Base-by-base conservation (phyloP, 2,797 vertebrate species). In the Sebastiscus tertius region DNA sequence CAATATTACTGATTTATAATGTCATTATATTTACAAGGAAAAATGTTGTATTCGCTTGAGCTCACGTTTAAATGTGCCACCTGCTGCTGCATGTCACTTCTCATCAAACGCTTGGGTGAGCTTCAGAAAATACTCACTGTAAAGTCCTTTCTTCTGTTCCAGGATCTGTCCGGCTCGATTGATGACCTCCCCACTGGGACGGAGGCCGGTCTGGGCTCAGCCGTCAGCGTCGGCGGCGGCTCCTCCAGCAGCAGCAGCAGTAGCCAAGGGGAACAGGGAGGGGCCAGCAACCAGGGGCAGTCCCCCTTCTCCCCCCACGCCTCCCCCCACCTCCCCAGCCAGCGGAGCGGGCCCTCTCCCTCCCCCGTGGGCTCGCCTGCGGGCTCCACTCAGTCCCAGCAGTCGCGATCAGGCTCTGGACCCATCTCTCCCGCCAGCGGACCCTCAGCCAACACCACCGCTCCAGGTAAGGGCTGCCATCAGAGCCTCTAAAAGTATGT, bases 141-240 rank as follows among this genome's bases (percentile, higher is more conserved):
- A 16, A 46, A 16, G 70, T 46, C 86, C 71, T 77, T 29, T 82
- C 68, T 75, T 85, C 62, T 86, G 79, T 88, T 93, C 77, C 94
- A 99, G 98, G 98, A 99, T 94, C 96, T 99, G 90, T 99, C 98
- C 78, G 97, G 98, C 92, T 97, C 98, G 63, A 99, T 99, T 77
- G 98, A 99, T 3, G 98, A 99, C 94, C 96, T 99, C 90, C 97
- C 98, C 83, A 98, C 97, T 2, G 98, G 97, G 92, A 98, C 97
- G 0, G 98, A 99, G 94, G 97, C 96, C 6, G 96, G 97, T 2
- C 89, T 97, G 93, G 97, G 97, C 90, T 97, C 97, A 27, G 96
- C 96, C 0, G 96, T 96, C 78, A 96, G 96, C 0, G 96, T 96
- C 0, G 96, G 96, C 0, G 96, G 96, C 0, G 97, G 97, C 77